These are phyloP conservation scores for Laterallus jamaicensis DNA, from an alignment of 2,113 vertebrate genomes.

Conservation along the genomic window DNA sequence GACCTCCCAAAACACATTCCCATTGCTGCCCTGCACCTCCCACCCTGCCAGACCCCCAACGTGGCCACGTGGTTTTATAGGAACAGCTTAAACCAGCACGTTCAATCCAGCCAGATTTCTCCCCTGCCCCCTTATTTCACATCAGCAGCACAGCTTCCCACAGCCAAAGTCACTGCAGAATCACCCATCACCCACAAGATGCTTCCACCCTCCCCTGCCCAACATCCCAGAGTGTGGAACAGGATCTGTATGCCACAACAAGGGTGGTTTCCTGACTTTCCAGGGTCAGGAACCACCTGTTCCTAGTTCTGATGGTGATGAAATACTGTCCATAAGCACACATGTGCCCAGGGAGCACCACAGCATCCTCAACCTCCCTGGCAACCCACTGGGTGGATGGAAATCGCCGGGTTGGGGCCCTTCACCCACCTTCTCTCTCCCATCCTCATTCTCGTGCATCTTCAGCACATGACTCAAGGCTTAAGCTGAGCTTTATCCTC, in stretches of 20 bases:
- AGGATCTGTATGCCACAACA: accelerated
- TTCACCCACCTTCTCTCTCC: background rate
- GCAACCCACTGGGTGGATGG: accelerated
- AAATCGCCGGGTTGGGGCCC: background rate
- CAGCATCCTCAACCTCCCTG: background rate
- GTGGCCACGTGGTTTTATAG: background rate
- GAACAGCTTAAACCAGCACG: background rate
- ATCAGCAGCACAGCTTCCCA: background rate
- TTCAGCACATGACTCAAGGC: background rate
- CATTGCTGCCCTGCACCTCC: background rate
- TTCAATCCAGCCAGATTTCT: background rate
- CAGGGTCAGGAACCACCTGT: background rate
- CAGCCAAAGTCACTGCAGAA: background rate
- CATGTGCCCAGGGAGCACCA: background rate
- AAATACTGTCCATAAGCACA: accelerated
- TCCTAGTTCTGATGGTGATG: background rate
- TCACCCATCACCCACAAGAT: background rate
- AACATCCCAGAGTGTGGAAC: too few species aligned
- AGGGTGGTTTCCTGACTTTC: background rate
- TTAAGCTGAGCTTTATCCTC: background rate
- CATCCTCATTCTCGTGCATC: background rate
- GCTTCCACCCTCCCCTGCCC: too few species aligned
- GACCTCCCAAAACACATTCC: background rate
- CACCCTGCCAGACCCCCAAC: accelerated
- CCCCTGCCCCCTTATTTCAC: too few species aligned